Base-by-base conservation (phyloP, 2,113 vertebrate species). In the Rhadina sibilatrix region DNA sequence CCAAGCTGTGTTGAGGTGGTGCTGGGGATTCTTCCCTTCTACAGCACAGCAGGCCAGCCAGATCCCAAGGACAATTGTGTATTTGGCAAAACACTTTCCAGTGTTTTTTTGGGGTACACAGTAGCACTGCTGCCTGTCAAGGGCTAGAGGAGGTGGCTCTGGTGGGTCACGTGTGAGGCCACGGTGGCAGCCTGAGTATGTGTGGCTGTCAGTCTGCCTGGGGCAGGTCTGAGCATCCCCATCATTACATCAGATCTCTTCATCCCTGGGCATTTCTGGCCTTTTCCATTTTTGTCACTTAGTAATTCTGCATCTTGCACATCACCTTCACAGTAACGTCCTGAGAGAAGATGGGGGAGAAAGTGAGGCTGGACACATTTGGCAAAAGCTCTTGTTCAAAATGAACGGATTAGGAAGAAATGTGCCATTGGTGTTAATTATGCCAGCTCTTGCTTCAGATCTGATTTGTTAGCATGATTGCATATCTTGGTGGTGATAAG, bases 131-230 rank as follows among this genome's bases (percentile, higher is more conserved):
- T 79, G 65, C 40, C n/a, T 12, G 2, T 1, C 6, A 11, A 13
- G 76, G 19, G 65, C 20, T 2, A 20, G 25, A 75, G 83, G 80
- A 66, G 10, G 35, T 19, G 35, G 25, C 59, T 47, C 24, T 40
- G 2, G 27, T 35, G 54, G 30, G 57, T 68, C 30, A 23, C 0
- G 0, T 8, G 17, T 12, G 10, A 66, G 66, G 27, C n/a, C 5
- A 5, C 0, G 2, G 23, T 25, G 33, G 14, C 53, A 71, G 46
- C n/a, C 50, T 0, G 0, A 22, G 37, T 1, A 0, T 2, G 3
- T 10, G 11, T 8, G 59, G 20, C 59, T 2, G 3, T 30, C 31
- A n/a, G 14, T 12, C 35, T 87, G 3, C 79, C 75, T 15, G 64
- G 24, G 74, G 44, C 63, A 25, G 50, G 12, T 14, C 77, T 82